Percentiles rank a stretch among this genome's conserved stretches.
phyloP scores from a whole-genome alignment of 2,888 invertebrate genomes.

The Ophraella communa region DNA sequence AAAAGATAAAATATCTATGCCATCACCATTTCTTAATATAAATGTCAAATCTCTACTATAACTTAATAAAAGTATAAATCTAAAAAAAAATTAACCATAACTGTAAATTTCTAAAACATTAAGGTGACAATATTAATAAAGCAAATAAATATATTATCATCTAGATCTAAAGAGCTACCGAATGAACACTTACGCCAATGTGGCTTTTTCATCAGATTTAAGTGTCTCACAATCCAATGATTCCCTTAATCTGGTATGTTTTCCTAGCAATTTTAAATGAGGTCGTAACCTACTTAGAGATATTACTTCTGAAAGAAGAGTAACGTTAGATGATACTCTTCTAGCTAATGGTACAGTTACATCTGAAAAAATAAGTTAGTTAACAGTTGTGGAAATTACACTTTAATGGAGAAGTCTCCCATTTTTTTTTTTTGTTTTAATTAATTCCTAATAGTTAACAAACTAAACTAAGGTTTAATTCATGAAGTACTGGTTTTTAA shows the following conservation, averaged over 20 bases:
- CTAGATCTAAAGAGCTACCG: too few relatives aligned
- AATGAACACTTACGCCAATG: slow-evolving; percentile 57
- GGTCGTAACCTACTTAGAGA: slow-evolving; percentile 69
- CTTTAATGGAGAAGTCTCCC: too few relatives aligned
- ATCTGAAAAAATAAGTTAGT: slow-evolving; percentile 43
- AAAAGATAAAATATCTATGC: slow-evolving; percentile 64
- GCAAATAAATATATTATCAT: slow-evolving; percentile 64
- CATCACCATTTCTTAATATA: slow-evolving; percentile 60
- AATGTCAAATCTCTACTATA: slow-evolving; percentile 54
- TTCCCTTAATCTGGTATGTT: slow-evolving; percentile 68
- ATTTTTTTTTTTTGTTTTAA: too few relatives aligned
- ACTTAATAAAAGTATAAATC: slow-evolving; percentile 62
- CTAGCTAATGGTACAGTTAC: slow-evolving; percentile 61
- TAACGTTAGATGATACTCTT: slow-evolving; percentile 75
- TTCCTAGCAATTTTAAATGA: slow-evolving; percentile 57
- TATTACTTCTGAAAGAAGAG: slow-evolving; percentile 80
- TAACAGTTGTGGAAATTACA: not conserved
- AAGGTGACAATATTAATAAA: slow-evolving; percentile 55
- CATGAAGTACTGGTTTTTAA: too few relatives aligned
- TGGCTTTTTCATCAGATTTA: slow-evolving; percentile 51
- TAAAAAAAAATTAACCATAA: slow-evolving; percentile 63
- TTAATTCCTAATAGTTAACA: too few relatives aligned
- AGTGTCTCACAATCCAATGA: slow-evolving; percentile 62
- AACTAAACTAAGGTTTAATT: too few relatives aligned
- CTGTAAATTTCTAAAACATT: slow-evolving; percentile 64